These are phyloP conservation scores for Trichonephila clavipes DNA, from an alignment of 1,140 invertebrate species.

Conservation along the genomic window DNA sequence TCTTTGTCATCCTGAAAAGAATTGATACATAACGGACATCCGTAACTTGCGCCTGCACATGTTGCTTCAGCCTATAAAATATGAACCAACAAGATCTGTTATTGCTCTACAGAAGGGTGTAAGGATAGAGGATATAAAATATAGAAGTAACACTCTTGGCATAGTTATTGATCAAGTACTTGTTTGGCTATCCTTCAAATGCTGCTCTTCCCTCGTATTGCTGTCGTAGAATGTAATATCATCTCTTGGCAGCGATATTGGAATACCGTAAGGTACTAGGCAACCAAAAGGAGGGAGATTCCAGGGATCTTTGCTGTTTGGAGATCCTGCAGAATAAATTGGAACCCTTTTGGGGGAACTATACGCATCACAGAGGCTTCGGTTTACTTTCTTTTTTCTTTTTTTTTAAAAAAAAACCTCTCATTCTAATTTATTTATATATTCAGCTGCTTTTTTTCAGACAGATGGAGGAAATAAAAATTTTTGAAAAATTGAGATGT, in stretches of 20 bases:
- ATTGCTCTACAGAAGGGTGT: slow-evolving; percentile 57
- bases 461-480: neutral
- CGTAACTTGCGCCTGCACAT: slow-evolving; percentile 55
- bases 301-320: slow-evolving; percentile 30
- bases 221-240: slow-evolving; percentile 64
- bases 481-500: neutral
- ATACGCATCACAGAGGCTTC: neutral
- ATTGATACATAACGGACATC: slow-evolving; percentile 59
- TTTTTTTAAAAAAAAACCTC: neutral
- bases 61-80: slow-evolving; percentile 71
- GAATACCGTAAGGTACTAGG: slow-evolving; percentile 28
- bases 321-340: neutral
- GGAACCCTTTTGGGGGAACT: neutral
- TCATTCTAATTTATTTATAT: slow-evolving; percentile 9
- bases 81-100: slow-evolving; percentile 70
- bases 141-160: slow-evolving; percentile 70
- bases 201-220: slow-evolving; percentile 24
- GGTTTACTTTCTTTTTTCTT: neutral
- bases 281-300: slow-evolving; percentile 18
- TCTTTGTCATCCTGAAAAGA: slow-evolving; percentile 66
- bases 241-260: slow-evolving; percentile 38
- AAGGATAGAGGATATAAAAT: slow-evolving; percentile 67
- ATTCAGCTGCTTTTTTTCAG: neutral
- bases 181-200: slow-evolving; percentile 69
- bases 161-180: slow-evolving; percentile 71